Percentiles rank a stretch among this genome's conserved stretches.
phyloP scores from a whole-genome alignment of 2,797 vertebrate genomes.

The Mus caroli region DNA sequence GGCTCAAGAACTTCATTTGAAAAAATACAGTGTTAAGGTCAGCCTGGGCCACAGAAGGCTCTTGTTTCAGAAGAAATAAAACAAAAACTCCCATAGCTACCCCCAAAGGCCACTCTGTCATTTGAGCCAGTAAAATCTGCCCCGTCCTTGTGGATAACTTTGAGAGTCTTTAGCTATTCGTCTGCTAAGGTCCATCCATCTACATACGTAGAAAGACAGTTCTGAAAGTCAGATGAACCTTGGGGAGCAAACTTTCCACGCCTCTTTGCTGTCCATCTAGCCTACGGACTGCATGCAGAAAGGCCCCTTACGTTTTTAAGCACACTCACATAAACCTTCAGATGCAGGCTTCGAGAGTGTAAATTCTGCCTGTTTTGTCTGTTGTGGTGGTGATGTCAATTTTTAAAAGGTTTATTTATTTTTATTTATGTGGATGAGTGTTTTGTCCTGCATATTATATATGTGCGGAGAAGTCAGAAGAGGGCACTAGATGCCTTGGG shows the following conservation, averaged over 20 bases:
- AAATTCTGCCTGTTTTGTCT: constrained; percentile 51
- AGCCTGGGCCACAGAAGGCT: background rate
- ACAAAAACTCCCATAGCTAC: background rate
- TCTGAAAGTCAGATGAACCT: background rate
- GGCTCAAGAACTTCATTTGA: background rate
- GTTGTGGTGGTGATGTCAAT: background rate
- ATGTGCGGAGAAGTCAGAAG: background rate
- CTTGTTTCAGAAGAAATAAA: background rate
- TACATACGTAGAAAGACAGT: background rate
- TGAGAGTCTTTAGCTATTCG: constrained; percentile 1
- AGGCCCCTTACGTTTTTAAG: background rate
- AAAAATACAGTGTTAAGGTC: background rate
- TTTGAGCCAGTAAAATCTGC: background rate
- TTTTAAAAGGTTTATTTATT: background rate
- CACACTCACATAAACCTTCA: constrained; percentile 33
- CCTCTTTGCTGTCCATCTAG: background rate
- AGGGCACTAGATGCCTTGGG: background rate
- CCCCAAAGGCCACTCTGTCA: background rate
- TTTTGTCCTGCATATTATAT: background rate
- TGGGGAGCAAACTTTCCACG: background rate
- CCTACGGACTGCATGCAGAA: background rate
- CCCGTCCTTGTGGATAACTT: constrained; percentile 14
- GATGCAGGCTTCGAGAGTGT: background rate
- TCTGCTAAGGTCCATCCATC: background rate
- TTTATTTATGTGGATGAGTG: background rate